These are phyloP conservation scores for Karalla daura DNA, from an alignment of 2,797 vertebrate genomes.

Conservation along the genomic window DNA sequence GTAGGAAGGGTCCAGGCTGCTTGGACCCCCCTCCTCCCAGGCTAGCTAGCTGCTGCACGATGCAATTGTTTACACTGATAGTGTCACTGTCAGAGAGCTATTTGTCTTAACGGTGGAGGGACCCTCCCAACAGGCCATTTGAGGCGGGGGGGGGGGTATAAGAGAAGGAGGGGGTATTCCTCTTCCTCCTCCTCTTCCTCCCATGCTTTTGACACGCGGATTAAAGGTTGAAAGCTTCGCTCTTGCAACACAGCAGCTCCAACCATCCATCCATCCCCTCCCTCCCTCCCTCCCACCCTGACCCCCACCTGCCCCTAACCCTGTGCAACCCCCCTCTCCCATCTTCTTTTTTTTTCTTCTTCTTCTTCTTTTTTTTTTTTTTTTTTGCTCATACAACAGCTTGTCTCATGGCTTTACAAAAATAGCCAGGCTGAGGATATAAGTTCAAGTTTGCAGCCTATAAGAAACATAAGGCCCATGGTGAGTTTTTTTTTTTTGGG, in stretches of 20 bases:
- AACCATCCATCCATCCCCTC: neutral
- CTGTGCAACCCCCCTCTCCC: conserved; percentile 41
- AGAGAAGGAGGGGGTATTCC: too few relatives aligned
- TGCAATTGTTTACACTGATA: conserved; percentile 75
- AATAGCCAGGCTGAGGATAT: conserved; percentile 53
- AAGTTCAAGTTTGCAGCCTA: conserved; percentile 69
- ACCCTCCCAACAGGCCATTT: conserved; percentile 67
- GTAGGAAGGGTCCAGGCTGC: too few relatives aligned
- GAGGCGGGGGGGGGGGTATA: too few relatives aligned
- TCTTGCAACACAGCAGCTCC: conserved; percentile 59
- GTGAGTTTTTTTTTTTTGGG: conserved; percentile 37
- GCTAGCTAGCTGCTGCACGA: conserved; percentile 52
- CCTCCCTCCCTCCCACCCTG: too few relatives aligned
- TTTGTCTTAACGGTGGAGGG: conserved; percentile 69
- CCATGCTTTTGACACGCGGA: conserved; percentile 79
- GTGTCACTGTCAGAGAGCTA: conserved; percentile 72
- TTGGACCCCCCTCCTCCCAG: too few relatives aligned
- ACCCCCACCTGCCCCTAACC: neutral
- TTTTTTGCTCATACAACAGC: conserved; percentile 43
- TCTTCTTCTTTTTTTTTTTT: conserved; percentile 46
- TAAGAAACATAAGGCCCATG: conserved; percentile 43
- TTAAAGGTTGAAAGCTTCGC: conserved; percentile 79
- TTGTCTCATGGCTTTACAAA: conserved; percentile 56
- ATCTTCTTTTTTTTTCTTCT: conserved; percentile 45
- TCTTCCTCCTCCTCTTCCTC: conserved; percentile 67